A percentile compares a stretch with the other conserved stretches of the same genome.
Evolutionary conservation across 2,888 invertebrate genomes (phyloP).

Genomic region (Aleiodes leptofemur): DNA sequence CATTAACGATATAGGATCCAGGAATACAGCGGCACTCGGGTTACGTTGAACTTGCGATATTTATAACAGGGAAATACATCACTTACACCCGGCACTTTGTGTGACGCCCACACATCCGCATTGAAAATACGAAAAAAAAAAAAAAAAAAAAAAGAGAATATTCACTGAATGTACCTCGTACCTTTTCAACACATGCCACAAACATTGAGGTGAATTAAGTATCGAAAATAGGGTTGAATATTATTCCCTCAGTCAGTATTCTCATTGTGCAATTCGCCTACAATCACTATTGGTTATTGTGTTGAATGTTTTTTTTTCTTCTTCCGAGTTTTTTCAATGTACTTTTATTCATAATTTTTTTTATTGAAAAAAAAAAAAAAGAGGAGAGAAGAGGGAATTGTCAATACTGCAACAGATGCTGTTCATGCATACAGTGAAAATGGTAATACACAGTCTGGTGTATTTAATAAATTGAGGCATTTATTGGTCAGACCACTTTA

Average conservation of each 20-base stretch:
- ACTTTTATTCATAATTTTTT: constrained; percentile 12
- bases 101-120: constrained; percentile 38
- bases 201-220: constrained; percentile 49
- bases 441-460: constrained; percentile 16
- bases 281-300: constrained; percentile 14
- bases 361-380: neutral
- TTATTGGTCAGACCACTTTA: constrained; percentile 22
- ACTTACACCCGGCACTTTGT: constrained; percentile 47
- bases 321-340: neutral
- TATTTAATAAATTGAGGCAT: constrained; percentile 17
- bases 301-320: constrained; percentile 1
- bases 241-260: constrained; percentile 47
- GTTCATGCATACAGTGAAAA: constrained; percentile 15
- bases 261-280: constrained; percentile 5
- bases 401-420: constrained; percentile 30
- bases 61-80: constrained; percentile 53
- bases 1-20: constrained; percentile 36
- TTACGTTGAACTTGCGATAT: constrained; percentile 47
- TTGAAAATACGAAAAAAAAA: neutral
- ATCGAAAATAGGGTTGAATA: constrained; percentile 50
- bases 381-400: neutral
- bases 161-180: constrained; percentile 11
- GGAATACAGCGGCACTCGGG: constrained; percentile 25
- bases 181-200: constrained; percentile 26
- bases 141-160: neutral